These are phyloP conservation scores for Molothrus aeneus DNA, from an alignment of 2,797 vertebrate species.

Conservation along the genomic window DNA sequence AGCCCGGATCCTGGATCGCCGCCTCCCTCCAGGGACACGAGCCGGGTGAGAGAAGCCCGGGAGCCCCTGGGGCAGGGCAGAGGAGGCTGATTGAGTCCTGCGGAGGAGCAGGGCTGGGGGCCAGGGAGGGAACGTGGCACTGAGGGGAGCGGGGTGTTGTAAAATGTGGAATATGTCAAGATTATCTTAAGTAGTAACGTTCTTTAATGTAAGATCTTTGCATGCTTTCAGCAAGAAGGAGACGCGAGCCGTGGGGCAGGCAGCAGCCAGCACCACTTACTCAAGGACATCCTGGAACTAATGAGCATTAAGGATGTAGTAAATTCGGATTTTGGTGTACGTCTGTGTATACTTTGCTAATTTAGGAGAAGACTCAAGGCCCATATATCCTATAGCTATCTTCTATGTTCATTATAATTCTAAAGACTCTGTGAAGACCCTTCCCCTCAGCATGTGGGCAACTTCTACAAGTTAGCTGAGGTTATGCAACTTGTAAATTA, in stretches of 20 bases:
- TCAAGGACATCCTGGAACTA: background rate
- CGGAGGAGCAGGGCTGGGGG: too few species aligned
- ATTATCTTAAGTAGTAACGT: background rate
- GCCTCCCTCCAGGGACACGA: accelerated
- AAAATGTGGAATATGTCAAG: background rate
- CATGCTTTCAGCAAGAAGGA: background rate
- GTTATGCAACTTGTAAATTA: background rate
- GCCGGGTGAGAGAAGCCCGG: background rate
- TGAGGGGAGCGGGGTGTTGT: background rate
- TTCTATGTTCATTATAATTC: background rate
- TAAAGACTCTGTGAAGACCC: background rate
- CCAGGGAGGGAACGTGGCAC: too few species aligned
- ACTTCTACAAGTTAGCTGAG: background rate
- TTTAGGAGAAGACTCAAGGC: background rate
- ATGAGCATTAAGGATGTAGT: background rate
- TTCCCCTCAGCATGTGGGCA: background rate
- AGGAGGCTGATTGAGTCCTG: background rate
- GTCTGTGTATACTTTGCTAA: background rate
- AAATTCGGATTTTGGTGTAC: background rate
- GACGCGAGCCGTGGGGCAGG: background rate
- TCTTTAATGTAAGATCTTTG: background rate
- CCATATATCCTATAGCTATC: background rate
- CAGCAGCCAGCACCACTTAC: background rate
- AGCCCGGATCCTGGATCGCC: background rate
- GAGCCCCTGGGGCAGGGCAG: background rate